Evolutionary conservation across 1,140 invertebrate genomes (phyloP).

Genomic region (Saccostrea cuccullata): DNA sequence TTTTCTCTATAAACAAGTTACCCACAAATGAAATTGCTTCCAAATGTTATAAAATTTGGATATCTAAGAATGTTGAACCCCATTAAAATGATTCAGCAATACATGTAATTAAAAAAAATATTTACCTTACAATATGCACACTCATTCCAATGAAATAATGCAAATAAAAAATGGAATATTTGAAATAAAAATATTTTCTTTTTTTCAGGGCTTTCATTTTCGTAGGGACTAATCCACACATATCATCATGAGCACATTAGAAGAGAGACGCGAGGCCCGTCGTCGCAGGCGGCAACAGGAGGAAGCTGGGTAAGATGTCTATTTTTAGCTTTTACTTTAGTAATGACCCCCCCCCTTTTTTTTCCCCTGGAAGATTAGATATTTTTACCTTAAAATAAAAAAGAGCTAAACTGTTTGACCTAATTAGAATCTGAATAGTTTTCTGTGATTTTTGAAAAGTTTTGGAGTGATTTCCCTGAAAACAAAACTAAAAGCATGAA

Average conservation of each 20-base stretch:
- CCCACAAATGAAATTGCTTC: no score
- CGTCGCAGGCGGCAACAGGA: conserved; percentile 58
- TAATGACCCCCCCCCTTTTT: not conserved
- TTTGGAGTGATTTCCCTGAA: not conserved
- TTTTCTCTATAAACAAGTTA: no score
- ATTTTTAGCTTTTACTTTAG: not conserved
- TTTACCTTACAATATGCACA: not conserved
- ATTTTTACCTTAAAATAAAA: not conserved
- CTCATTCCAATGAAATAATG: not conserved
- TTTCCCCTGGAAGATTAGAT: not conserved
- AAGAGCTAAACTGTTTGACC: not conserved
- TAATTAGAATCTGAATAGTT: not conserved
- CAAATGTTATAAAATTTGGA: no score
- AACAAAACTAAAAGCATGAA: conserved; percentile 1
- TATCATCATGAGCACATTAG: conserved; percentile 59
- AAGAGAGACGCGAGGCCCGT: conserved; percentile 64
- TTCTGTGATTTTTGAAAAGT: not conserved
- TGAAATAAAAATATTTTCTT: not conserved
- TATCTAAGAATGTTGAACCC: no score
- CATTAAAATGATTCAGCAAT: no score
- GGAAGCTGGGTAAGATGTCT: conserved; percentile 46
- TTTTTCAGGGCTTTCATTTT: conserved; percentile 46
- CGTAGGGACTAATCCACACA: conserved; percentile 44
- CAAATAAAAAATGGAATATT: not conserved
- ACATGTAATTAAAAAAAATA: no score